Evolutionary conservation across 53 echinoderm and acorn worm species (phyloP).

Genomic region (Pentamera pediparva): DNA sequence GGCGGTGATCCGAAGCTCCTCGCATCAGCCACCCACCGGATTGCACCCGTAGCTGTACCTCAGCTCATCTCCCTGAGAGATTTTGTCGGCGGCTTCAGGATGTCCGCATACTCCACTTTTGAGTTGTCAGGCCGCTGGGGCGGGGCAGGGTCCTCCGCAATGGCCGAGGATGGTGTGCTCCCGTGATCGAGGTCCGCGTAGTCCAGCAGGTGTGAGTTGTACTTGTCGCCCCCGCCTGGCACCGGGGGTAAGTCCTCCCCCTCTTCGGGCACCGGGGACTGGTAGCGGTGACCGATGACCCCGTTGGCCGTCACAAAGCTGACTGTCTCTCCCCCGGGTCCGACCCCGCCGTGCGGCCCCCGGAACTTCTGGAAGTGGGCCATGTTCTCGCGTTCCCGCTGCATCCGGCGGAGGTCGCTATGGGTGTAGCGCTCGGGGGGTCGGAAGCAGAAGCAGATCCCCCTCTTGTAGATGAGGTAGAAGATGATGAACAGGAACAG

Average conservation of each 20-base stretch:
- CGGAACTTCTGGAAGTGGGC: not conserved
- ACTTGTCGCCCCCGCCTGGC: constrained; percentile 6
- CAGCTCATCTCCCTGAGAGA: constrained; percentile 28
- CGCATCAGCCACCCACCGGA: too few species aligned
- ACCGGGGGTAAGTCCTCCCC: constrained; percentile 18
- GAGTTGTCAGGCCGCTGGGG: constrained; percentile 1
- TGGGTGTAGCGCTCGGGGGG: constrained; percentile 16
- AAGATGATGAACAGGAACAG: constrained; percentile 8
- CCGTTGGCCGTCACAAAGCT: not conserved
- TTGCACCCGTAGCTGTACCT: too few species aligned
- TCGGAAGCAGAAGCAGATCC: constrained; percentile 29
- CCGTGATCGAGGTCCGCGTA: constrained; percentile 30
- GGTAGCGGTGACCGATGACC: constrained; percentile 12
- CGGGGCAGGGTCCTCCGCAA: constrained; percentile 3
- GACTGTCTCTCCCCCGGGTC: not conserved
- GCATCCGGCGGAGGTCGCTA: not conserved
- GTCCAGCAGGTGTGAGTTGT: constrained; percentile 22
- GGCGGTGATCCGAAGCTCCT: too few species aligned
- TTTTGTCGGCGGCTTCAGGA: constrained; percentile 22
- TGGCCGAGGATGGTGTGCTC: not conserved
- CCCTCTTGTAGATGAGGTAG: constrained; percentile 20
- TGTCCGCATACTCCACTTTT: constrained; percentile 30
- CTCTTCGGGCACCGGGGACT: not conserved
- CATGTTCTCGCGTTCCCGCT: constrained; percentile 4
- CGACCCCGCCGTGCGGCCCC: not conserved